Evolutionary conservation across 2,888 invertebrate genomes (phyloP).

Genomic region (Aricia artaxerxes): DNA sequence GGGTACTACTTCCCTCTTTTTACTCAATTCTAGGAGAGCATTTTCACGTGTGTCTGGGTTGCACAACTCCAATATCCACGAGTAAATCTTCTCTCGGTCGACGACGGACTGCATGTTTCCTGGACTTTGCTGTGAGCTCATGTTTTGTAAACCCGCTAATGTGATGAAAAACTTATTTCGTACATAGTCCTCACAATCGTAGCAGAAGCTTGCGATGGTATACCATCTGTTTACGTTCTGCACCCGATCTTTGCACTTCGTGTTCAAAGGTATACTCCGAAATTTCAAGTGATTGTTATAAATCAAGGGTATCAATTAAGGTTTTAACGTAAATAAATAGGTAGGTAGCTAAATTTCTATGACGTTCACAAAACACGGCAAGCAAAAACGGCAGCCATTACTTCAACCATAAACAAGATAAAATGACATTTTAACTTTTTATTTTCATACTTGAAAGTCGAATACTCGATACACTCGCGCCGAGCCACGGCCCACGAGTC

Average conservation of each 20-base stretch:
- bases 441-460: not conserved
- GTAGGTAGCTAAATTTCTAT: not conserved
- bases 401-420: not conserved
- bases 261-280: not conserved
- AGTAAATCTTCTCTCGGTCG: constrained; percentile 94
- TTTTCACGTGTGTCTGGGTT: constrained; percentile 97
- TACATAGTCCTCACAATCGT: constrained; percentile 13
- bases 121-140: constrained; percentile 90
- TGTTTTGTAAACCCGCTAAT: constrained; percentile 58
- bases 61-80: constrained; percentile 95
- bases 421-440: not conserved
- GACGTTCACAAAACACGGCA: constrained; percentile 18
- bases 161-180: constrained; percentile 12
- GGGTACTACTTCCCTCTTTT: constrained; percentile 89
- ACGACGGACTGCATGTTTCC: constrained; percentile 85
- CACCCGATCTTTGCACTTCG: not conserved
- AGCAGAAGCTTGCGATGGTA: too few species aligned
- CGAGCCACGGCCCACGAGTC: too few species aligned
- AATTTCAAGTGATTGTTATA: not conserved
- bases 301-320: not conserved
- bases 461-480: too few species aligned
- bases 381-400: not conserved
- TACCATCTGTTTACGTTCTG: not conserved
- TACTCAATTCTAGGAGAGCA: constrained; percentile 96
- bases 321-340: not conserved